phyloP scores from a whole-genome alignment of 2,888 invertebrate species.

The Acleris holmiana region DNA sequence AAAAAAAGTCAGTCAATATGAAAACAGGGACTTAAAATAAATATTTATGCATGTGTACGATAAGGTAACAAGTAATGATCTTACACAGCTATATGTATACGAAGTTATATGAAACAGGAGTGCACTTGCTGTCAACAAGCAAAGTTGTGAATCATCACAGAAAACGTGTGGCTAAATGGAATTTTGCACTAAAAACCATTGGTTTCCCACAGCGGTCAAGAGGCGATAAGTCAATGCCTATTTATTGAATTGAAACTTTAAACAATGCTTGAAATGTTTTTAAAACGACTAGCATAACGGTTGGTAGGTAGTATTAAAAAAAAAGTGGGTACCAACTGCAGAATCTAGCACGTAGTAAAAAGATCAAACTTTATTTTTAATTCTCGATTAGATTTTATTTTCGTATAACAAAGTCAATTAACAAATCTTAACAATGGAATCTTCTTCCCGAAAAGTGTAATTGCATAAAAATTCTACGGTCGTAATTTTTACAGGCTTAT shows the following conservation, averaged over 20 bases:
- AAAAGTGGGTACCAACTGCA: too few relatives aligned
- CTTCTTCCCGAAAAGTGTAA: constrained; percentile 3
- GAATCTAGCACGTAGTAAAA: too few relatives aligned
- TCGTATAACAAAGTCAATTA: too few relatives aligned
- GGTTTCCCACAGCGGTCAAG: constrained; percentile 29
- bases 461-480: constrained; percentile 9
- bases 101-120: not conserved
- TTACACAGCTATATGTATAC: not conserved
- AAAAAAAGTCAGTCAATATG: too few relatives aligned
- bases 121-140: constrained; percentile 4
- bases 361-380: too few relatives aligned
- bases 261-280: not conserved
- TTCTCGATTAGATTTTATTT: too few relatives aligned
- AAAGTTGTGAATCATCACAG: constrained; percentile 9
- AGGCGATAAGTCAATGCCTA: constrained; percentile 19
- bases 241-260: constrained; percentile 7
- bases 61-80: too few relatives aligned
- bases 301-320: too few relatives aligned
- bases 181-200: constrained; percentile 28
- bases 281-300: not conserved
- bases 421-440: too few relatives aligned
- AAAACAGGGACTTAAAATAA: too few relatives aligned
- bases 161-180: constrained; percentile 22
- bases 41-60: too few relatives aligned
- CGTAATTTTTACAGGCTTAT: constrained; percentile 23